Percentiles rank a stretch among this genome's conserved stretches.
Evolutionary conservation across 2,797 vertebrate genomes (phyloP).

Genomic region (Molossus alvarezi): DNA sequence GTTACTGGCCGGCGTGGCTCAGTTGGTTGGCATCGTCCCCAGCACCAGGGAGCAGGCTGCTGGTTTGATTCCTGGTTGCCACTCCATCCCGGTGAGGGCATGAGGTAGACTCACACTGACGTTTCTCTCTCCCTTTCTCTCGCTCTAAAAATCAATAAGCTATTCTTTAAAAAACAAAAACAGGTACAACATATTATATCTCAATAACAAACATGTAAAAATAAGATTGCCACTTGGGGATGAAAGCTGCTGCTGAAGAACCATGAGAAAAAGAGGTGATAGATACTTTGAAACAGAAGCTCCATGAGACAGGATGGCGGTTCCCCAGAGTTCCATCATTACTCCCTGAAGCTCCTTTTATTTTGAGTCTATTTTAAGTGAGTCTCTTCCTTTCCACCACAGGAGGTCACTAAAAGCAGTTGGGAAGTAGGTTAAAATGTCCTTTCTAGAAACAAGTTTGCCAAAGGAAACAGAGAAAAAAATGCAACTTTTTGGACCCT

Average conservation of each 20-base stretch:
- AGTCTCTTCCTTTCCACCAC: neutral
- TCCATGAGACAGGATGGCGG: accelerated
- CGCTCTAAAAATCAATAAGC: neutral
- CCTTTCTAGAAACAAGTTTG: conserved; percentile 38
- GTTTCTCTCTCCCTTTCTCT: neutral
- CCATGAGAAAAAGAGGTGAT: neutral
- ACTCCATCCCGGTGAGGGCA: neutral
- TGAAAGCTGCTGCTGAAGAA: neutral
- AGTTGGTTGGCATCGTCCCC: neutral
- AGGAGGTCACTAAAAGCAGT: conserved; percentile 17
- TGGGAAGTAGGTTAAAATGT: conserved; percentile 32
- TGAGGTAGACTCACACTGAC: neutral
- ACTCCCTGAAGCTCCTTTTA: neutral
- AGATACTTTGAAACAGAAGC: neutral
- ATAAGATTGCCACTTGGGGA: neutral
- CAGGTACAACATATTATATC: neutral
- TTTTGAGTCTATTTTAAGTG: neutral
- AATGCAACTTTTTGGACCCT: neutral
- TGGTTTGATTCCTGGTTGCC: neutral
- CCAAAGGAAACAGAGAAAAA: conserved; percentile 21
- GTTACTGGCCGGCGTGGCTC: neutral
- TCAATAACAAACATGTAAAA: neutral
- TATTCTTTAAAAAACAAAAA: neutral
- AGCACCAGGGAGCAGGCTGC: neutral
- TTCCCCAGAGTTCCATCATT: neutral